These are phyloP conservation scores for Serripes groenlandicus DNA, from an alignment of 2,888 invertebrate species.

Conservation along the genomic window DNA sequence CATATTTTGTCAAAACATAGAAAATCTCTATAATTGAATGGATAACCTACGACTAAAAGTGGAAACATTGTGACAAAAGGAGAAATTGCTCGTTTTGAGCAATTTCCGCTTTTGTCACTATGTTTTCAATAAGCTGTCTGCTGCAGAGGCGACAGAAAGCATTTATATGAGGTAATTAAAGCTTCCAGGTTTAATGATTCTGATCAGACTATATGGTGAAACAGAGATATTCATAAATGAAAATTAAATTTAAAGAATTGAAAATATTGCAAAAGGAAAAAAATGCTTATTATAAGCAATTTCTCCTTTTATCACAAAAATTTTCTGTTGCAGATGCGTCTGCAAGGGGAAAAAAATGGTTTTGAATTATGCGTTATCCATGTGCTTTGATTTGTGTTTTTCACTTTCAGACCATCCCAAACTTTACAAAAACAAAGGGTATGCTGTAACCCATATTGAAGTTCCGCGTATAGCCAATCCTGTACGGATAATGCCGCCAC, in stretches of 20 bases:
- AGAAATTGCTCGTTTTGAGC: slow-evolving; percentile 1
- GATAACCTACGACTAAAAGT: background rate
- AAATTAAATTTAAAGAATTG: too few relatives aligned
- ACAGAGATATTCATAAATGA: too few relatives aligned
- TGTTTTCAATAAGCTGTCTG: background rate
- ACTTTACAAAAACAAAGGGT: slow-evolving; percentile 64
- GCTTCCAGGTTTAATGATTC: too few relatives aligned
- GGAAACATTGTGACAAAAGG: slow-evolving; percentile 2
- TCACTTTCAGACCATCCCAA: slow-evolving; percentile 62
- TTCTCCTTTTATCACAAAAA: background rate
- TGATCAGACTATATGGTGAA: too few relatives aligned
- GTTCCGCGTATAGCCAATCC: slow-evolving; percentile 53
- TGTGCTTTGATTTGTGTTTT: background rate
- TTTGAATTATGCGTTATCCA: background rate
- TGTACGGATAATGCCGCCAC: slow-evolving; percentile 59
- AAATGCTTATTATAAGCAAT: background rate
- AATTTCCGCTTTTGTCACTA: background rate
- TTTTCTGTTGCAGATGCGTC: background rate
- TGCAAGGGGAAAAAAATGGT: background rate
- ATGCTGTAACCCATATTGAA: slow-evolving; percentile 59
- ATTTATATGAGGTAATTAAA: too few relatives aligned
- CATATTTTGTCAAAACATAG: too few relatives aligned
- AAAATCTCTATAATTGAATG: too few relatives aligned
- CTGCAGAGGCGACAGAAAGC: background rate
- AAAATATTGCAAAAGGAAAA: background rate